A percentile compares a stretch with the other conserved stretches of the same genome.
phyloP scores from a whole-genome alignment of 2,888 invertebrate genomes.

The Cabera pusaria region DNA sequence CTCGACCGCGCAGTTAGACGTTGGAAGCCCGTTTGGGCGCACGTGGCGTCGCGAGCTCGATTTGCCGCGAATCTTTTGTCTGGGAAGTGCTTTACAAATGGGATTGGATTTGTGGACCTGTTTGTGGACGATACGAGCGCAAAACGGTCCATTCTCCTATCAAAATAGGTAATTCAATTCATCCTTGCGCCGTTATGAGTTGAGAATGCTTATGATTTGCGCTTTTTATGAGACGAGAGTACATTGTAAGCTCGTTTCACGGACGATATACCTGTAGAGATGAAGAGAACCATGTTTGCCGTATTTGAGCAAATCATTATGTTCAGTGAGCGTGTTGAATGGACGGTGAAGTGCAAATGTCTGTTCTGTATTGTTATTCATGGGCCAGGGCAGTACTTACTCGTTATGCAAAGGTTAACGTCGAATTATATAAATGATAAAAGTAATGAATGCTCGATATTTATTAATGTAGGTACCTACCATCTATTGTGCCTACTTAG shows the following conservation, averaged over 20 bases:
- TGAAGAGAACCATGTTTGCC: constrained; percentile 15
- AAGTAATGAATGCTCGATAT: constrained; percentile 55
- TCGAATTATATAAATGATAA: constrained; percentile 66
- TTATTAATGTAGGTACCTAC: too few relatives aligned
- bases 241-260: constrained; percentile 24
- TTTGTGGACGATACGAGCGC: constrained; percentile 35
- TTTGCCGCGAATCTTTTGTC: constrained; percentile 64
- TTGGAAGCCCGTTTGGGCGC: constrained; percentile 59
- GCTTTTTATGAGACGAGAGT: constrained; percentile 23
- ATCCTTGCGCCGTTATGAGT: constrained; percentile 17
- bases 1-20: constrained; percentile 68
- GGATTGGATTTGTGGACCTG: constrained; percentile 41
- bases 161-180: constrained; percentile 31
- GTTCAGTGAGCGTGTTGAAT: constrained; percentile 33
- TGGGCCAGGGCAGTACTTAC: constrained; percentile 49
- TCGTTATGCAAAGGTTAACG: constrained; percentile 64
- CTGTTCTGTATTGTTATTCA: constrained; percentile 55
- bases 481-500: constrained; percentile 40
- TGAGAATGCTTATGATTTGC: constrained; percentile 26
- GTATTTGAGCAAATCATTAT: constrained; percentile 24
- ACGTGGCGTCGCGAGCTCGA: constrained; percentile 59
- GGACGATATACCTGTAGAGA: constrained; percentile 5
- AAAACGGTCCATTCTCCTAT: constrained; percentile 22
- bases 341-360: constrained; percentile 48
- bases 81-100: constrained; percentile 58